Evolutionary conservation across 2,888 invertebrate genomes (phyloP).

Genomic region (Morpho deidamia): DNA sequence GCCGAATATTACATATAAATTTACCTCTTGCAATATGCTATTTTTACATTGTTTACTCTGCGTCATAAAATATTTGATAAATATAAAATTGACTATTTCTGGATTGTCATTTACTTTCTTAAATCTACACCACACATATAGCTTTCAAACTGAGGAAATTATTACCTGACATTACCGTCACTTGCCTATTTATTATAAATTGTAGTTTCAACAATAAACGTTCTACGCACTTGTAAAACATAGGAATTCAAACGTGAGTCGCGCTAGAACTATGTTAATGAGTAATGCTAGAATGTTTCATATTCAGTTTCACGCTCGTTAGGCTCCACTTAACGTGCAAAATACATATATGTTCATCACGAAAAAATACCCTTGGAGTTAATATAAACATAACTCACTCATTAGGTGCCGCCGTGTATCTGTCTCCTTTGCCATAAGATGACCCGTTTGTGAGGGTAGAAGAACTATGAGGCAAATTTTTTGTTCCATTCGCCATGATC

Average conservation of each 20-base stretch:
- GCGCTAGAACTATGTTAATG: background rate
- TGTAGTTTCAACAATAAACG: too few species aligned
- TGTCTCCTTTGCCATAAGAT: conserved; percentile 66
- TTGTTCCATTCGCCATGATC: conserved; percentile 48
- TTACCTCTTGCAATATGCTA: background rate
- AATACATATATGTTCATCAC: conserved; percentile 2
- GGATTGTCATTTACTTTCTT: too few species aligned
- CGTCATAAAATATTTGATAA: too few species aligned
- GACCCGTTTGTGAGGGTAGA: conserved; percentile 44
- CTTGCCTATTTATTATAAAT: too few species aligned
- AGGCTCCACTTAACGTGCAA: conserved; percentile 2
- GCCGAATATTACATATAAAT: conserved; percentile 3
- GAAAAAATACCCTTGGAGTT: conserved; percentile 1
- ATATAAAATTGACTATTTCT: too few species aligned
- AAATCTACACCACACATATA: background rate
- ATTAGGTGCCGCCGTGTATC: conserved; percentile 68
- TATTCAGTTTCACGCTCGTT: background rate
- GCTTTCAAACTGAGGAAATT: too few species aligned
- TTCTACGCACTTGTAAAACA: background rate
- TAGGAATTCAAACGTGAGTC: background rate
- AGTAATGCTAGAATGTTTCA: conserved; percentile 1
- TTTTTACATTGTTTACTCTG: background rate
- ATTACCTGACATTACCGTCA: too few species aligned
- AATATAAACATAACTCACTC: conserved; percentile 52
- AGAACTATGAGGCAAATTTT: conserved; percentile 31